These are phyloP conservation scores for Metopia argyrocephala DNA, from an alignment of 2,888 invertebrate genomes.

Conservation along the genomic window DNA sequence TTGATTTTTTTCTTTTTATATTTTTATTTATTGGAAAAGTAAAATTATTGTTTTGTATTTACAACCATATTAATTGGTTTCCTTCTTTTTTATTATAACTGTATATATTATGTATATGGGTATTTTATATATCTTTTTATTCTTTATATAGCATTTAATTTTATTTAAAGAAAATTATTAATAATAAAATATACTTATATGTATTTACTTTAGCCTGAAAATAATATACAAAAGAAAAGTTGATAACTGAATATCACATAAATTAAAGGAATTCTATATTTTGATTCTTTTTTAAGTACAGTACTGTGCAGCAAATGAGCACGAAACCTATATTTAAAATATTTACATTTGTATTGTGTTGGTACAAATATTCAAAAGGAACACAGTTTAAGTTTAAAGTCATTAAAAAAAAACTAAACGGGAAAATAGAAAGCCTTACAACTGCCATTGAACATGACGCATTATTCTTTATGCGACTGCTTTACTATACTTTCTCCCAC, in stretches of 20 bases:
- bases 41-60: conserved; percentile 61
- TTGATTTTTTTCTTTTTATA: not conserved
- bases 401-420: no score
- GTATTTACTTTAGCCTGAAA: no score
- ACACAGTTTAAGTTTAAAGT: no score
- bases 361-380: no score
- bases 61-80: conserved; percentile 59
- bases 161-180: not conserved
- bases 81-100: conserved; percentile 17
- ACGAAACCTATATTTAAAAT: no score
- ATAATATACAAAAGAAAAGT: conserved; percentile 28
- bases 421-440: no score
- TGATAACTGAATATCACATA: conserved; percentile 61
- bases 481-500: no score
- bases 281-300: not conserved
- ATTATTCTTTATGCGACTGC: no score
- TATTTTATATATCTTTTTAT: not conserved
- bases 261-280: conserved; percentile 52
- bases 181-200: not conserved
- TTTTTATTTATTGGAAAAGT: conserved; percentile 11
- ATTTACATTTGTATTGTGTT: no score
- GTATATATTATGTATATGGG: not conserved
- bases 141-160: conserved; percentile 5
- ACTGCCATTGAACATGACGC: no score
- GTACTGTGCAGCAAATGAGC: no score